Base-by-base conservation (phyloP, 2,888 invertebrate genomes). In the Rhimphoctona megacephalus region DNA sequence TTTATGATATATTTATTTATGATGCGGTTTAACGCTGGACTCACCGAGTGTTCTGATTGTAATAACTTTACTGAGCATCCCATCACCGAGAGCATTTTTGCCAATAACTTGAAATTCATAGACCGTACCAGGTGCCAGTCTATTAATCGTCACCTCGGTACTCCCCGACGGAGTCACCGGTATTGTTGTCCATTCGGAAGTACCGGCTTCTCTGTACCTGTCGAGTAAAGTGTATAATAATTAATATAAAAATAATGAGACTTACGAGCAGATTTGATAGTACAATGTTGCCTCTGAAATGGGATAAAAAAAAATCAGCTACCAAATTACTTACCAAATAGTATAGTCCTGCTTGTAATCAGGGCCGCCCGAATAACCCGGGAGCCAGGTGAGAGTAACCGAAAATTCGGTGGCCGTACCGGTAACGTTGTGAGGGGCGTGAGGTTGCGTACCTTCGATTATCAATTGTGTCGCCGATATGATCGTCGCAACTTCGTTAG, bases 91-190 rank as follows among this genome's bases (percentile, higher is more conserved):
- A 19, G 98, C 97, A 94, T 99, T 99, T 94, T 98, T 98, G 85
- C 99, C 98, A 91, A 99, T 97, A 84, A 99, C 98, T 95, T 98
- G 98, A 95, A 99, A 99, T 95, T 99, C 99, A 95, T 99, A 99
- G 83, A 97, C 97, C 61, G 98, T 98, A 89, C 98, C 98, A 14
- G 99, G 98, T 90, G 97, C 97, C 87, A 99, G 96, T 88, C 97
- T 97, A 94, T 98, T 98, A 94, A 99, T 98, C 90, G 98, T 98
- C 81, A 94, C 94, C 90, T 95, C 95, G 19, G 98, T 98, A 93
- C 98, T 97, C 89, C 98, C 98, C 80, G 98, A 97, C 3, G 98
- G 99, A 69, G 98, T 98, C 78, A 99, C 99, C 19, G 98, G 98
- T 91, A 99, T 98, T 87, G 98, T 98, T 89, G 97, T 97, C 99